Conservation (phyloP, 2,113 vertebrate species). For the Nerophis ophidion region DNA sequence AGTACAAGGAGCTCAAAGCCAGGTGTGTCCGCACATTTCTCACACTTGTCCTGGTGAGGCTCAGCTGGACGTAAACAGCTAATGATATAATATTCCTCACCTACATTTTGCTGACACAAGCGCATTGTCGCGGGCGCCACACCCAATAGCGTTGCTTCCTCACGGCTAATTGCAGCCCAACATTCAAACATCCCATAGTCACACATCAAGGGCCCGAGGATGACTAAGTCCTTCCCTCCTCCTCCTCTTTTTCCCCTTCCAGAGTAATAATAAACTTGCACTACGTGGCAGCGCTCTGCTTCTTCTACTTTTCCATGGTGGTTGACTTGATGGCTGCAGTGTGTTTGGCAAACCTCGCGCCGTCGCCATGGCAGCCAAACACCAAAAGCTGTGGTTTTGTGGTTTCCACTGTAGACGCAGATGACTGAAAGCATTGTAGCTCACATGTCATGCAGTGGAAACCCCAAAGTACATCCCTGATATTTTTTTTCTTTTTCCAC, state of each 20-base stretch:
- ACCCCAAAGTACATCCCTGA: slow-evolving; percentile 45
- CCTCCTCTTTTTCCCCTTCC: slow-evolving; percentile 25
- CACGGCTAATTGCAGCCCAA: slow-evolving; percentile 31
- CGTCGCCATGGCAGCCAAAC: slow-evolving; percentile 55
- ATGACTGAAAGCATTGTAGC: slow-evolving; percentile 19
- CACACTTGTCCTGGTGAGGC: too few relatives aligned
- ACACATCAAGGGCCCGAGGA: slow-evolving; percentile 33
- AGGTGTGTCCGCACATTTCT: slow-evolving; percentile 68
- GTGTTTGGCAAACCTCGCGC: slow-evolving; percentile 46
- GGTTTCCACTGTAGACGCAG: slow-evolving; percentile 29
- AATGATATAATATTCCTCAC: slow-evolving; percentile 5
- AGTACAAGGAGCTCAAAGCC: slow-evolving; percentile 91
- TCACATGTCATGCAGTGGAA: slow-evolving; percentile 51
- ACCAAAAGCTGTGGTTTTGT: slow-evolving; percentile 42
- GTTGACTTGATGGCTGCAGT: slow-evolving; percentile 25
- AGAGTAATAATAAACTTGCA: slow-evolving; percentile 37
- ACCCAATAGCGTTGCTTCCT: slow-evolving; percentile 32
- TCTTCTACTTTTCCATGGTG: slow-evolving; percentile 60
- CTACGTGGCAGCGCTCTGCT: slow-evolving; percentile 60
- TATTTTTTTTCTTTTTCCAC: slow-evolving; percentile 6
- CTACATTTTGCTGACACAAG: slow-evolving; percentile 3
- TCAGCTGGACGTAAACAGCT: background rate
- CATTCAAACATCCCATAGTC: slow-evolving; percentile 19
- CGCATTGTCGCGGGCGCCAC: slow-evolving; percentile 21
- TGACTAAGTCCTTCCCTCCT: slow-evolving; percentile 64